Evolutionary conservation across 2,113 vertebrate species (phyloP).

Genomic region (Planiliza haematocheilus): DNA sequence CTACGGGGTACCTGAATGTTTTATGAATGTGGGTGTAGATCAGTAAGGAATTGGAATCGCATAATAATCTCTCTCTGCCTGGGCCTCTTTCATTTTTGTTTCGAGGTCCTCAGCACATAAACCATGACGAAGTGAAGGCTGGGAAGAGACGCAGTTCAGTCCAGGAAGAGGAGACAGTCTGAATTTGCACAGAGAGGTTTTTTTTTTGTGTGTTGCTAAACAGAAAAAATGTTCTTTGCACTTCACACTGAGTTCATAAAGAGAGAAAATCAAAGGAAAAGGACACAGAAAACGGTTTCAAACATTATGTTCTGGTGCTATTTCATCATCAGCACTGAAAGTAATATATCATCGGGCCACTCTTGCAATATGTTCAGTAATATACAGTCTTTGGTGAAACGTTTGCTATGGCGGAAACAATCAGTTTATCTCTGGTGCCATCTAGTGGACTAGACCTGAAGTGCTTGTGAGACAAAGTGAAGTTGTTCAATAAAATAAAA

Average conservation of each 20-base stretch:
- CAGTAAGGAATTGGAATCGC: constrained; percentile 50
- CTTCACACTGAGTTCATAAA: neutral
- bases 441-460: constrained; percentile 47
- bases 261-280: neutral
- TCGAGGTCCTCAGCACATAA: constrained; percentile 15
- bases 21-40: constrained; percentile 75
- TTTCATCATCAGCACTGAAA: neutral
- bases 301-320: neutral
- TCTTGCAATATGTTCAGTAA: neutral
- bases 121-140: neutral
- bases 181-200: neutral
- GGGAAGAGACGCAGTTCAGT: neutral
- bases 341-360: neutral
- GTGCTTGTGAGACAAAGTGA: neutral
- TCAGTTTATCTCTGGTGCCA: constrained; percentile 53
- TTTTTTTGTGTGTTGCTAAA: neutral
- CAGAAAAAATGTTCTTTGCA: neutral
- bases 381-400: neutral
- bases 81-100: constrained; percentile 25
- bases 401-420: neutral
- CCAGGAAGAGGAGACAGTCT: neutral
- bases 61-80: constrained; percentile 41
- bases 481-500: neutral
- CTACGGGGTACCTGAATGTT: constrained; percentile 66
- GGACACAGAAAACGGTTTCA: neutral